Evolutionary conservation across 53 echinoderm and acorn worm genomes (phyloP), one percentile per base, ranked within the genome.

Genomic region (Arbacia lixula): DNA sequence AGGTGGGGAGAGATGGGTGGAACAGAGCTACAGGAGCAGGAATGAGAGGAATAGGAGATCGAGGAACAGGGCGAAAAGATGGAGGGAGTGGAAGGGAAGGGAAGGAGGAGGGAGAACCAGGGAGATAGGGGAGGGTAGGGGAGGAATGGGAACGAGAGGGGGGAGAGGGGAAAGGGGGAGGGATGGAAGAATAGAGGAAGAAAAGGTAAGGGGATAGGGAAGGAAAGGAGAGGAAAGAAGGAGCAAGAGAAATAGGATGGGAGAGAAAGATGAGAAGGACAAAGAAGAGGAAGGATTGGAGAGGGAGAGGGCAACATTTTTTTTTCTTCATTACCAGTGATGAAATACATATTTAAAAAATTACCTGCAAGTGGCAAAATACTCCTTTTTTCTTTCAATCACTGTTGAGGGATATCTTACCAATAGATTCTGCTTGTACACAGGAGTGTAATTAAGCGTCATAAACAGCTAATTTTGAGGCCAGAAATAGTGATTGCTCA

Each of bases 191-290:
- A 14, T 10, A 14, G 49, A 8, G 49, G 14, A 14, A 46, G 49
- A 46, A 46, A 46, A 14, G 14, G 9, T 10, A 14, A 46, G 49
- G 14, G 49, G 14, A 8, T 10, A 14, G 49, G 9, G 14, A 14
- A 46, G 8, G 14, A 14, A 46, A n/a, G 14, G 49, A 46, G 49
- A 46, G 49, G 49, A 14, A 46, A 14, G 49, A 8, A 14, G 14
- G 49, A 46, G 49, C 8, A 46, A 46, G 49, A 46, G 9, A 46
- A 14, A 46, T 8, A 46, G 49, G 14, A 8, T 10, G 49, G 49
- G 9, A 46, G 49, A 46, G 8, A 46, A 14, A 46, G 69, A 42
- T 69, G 69, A 69, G 41, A 69, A 69, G 43, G 69, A 69, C 69
- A 27, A 6, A 36, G 43, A 28, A 69, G 69, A 69, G 46, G 66